Evolutionary conservation across 2,888 invertebrate genomes (phyloP).

Genomic region (Aporophyla lueneburgensis): DNA sequence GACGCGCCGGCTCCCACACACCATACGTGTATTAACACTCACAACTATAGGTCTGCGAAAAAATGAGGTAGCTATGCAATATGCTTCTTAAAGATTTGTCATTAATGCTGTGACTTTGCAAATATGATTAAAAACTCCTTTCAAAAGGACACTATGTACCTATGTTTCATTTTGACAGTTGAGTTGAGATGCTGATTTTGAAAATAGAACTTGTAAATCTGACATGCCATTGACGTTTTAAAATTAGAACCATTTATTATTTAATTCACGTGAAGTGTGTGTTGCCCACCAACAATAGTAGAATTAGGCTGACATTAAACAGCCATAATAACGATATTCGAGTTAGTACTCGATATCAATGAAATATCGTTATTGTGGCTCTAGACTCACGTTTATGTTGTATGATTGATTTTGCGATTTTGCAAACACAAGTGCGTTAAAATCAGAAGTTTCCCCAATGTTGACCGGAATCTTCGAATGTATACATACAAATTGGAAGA

Average conservation of each 20-base stretch:
- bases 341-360: not conserved
- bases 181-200: not conserved
- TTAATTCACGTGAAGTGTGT: not conserved
- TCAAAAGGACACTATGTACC: not conserved
- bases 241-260: not conserved
- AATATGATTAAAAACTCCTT: not conserved
- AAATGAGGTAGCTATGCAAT: conserved; percentile 40
- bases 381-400: not conserved
- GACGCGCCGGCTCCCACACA: conserved; percentile 68
- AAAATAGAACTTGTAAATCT: not conserved
- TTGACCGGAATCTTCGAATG: not conserved
- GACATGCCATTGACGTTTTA: not conserved
- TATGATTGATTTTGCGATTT: not conserved
- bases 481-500: conserved; percentile 14
- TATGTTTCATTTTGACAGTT: not conserved
- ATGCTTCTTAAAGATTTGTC: conserved; percentile 18
- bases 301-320: not conserved
- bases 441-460: not conserved
- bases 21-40: conserved; percentile 50
- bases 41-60: conserved; percentile 48
- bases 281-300: not conserved
- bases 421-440: not conserved
- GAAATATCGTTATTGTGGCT: too few species aligned
- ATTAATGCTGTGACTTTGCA: conserved; percentile 1
- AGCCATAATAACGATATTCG: not conserved